phyloP scores from a whole-genome alignment of 1,140 invertebrate species.

The Sogatella furcifera region DNA sequence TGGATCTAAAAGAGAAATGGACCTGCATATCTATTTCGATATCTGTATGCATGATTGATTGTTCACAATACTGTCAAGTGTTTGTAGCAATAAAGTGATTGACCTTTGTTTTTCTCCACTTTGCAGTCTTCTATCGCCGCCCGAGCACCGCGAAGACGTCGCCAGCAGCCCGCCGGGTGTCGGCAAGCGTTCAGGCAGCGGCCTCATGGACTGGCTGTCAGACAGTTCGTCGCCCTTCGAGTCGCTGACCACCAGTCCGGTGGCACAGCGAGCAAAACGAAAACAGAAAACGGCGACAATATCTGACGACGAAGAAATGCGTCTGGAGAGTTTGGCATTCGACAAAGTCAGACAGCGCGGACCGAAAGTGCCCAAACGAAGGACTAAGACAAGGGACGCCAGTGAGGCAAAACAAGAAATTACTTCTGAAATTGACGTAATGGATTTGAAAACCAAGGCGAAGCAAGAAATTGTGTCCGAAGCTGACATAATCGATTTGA shows the following conservation, averaged over 20 bases:
- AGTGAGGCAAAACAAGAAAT: constrained; percentile 8
- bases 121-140: neutral
- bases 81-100: too few relatives aligned
- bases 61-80: too few relatives aligned
- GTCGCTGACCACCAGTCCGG: too few relatives aligned
- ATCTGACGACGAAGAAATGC: neutral
- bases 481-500: too few relatives aligned
- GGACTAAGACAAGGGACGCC: neutral
- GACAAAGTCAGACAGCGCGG: neutral
- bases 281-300: constrained; percentile 2
- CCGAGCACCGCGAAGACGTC: neutral
- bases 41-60: too few relatives aligned
- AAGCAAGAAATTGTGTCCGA: neutral
- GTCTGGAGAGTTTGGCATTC: neutral
- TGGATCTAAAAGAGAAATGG: too few relatives aligned
- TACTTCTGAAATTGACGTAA: neutral
- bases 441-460: neutral
- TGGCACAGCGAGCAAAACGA: neutral
- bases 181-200: too few relatives aligned
- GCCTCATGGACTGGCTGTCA: too few relatives aligned
- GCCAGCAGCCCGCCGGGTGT: too few relatives aligned
- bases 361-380: neutral
- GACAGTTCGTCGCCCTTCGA: too few relatives aligned
- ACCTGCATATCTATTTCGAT: too few relatives aligned
- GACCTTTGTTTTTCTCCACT: neutral